Conservation (phyloP, 2,113 vertebrate species). For the Nesogale talazaci region DNA sequence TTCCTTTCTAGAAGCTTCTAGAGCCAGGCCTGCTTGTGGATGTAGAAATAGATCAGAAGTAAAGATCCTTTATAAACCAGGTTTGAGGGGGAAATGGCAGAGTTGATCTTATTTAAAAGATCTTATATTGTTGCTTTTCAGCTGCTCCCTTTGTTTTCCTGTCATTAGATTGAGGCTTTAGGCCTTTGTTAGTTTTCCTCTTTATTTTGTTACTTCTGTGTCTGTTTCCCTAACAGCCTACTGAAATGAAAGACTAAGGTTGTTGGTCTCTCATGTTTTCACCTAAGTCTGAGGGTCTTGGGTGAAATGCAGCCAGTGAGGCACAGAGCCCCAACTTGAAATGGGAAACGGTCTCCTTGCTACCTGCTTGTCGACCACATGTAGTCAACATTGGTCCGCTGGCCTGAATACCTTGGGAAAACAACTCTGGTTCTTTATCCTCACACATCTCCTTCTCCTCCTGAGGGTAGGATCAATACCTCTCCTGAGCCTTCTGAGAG, state of each 20-base stretch:
- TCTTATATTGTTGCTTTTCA: background rate
- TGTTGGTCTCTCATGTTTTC: background rate
- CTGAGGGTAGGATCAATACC: background rate
- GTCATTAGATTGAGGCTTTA: background rate
- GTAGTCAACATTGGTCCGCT: background rate
- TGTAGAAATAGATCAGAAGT: constrained; percentile 36
- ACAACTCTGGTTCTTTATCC: background rate
- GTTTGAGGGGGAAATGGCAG: background rate
- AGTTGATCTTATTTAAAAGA: background rate
- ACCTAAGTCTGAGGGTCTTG: background rate
- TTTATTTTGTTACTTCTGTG: background rate
- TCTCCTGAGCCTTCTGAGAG: no score
- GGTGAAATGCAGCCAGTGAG: background rate
- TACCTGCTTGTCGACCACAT: background rate
- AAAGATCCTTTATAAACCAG: background rate
- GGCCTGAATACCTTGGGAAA: background rate
- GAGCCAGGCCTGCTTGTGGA: constrained; percentile 42
- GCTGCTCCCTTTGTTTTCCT: background rate
- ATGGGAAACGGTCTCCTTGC: background rate
- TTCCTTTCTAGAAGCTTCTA: constrained; percentile 61
- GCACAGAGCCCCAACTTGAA: background rate
- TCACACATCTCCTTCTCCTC: background rate
- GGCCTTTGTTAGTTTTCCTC: background rate
- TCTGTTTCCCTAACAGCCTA: background rate
- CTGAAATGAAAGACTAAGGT: background rate